phyloP scores from a whole-genome alignment of 2,888 invertebrate genomes.

The Heliconius charithonia region DNA sequence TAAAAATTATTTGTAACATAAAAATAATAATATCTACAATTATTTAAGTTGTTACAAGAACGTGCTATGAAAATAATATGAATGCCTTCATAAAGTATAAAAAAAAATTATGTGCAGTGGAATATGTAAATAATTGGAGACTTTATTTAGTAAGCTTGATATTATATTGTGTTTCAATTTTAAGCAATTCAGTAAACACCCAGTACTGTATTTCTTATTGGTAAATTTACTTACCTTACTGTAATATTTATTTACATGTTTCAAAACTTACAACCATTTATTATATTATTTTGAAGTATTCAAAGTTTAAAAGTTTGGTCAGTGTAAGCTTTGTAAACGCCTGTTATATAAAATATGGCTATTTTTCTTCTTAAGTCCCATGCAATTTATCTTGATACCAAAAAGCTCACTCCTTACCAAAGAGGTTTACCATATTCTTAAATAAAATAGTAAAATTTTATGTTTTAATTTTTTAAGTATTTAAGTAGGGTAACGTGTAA shows the following conservation, averaged over 20 bases:
- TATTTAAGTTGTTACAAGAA: not conserved
- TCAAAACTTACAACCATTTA: slow-evolving; percentile 1
- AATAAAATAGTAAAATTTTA: not conserved
- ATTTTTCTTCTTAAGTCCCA: not conserved
- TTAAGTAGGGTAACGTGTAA: not conserved
- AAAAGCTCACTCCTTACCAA: not conserved
- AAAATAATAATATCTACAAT: not conserved
- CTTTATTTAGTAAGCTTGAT: not conserved
- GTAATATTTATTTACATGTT: not conserved
- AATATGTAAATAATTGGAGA: not conserved
- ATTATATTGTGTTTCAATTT: not conserved
- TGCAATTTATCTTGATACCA: slow-evolving; percentile 1
- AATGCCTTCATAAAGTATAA: not conserved
- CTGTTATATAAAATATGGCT: not conserved
- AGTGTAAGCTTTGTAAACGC: slow-evolving; percentile 1
- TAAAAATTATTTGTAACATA: too few relatives aligned
- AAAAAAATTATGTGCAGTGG: too few relatives aligned
- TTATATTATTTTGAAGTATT: not conserved
- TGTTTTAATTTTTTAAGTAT: not conserved
- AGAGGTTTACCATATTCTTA: not conserved
- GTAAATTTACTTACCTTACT: not conserved
- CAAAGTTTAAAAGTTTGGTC: slow-evolving; percentile 6
- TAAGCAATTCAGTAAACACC: not conserved
- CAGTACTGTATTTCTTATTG: too few relatives aligned
- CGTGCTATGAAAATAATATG: not conserved